A percentile compares a stretch with the other conserved stretches of the same genome.
These are phyloP conservation scores for Candoia aspera DNA, from an alignment of 2,113 vertebrate genomes.

Conservation along the genomic window DNA sequence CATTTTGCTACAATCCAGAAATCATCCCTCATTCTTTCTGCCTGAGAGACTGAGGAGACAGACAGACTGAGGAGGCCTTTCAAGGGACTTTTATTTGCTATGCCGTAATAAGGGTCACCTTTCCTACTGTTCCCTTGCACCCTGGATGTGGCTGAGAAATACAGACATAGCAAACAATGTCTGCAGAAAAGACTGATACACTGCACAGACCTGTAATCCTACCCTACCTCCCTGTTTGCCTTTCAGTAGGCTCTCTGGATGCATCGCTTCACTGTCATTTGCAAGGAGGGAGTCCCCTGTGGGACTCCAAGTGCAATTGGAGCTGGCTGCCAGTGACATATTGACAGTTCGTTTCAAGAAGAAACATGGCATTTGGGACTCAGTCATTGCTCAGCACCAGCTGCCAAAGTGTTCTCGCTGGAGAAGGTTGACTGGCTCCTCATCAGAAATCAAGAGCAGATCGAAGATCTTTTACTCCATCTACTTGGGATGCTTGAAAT, in stretches of 20 bases:
- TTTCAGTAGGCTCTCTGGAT: neutral
- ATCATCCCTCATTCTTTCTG: conserved; percentile 41
- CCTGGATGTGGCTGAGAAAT: neutral
- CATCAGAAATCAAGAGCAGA: conserved; percentile 52
- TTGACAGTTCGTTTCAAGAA: conserved; percentile 41
- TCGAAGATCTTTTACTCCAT: conserved; percentile 47
- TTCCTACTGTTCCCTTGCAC: conserved; percentile 27
- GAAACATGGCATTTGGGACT: conserved; percentile 45
- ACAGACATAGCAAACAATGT: neutral
- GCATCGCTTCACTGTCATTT: conserved; percentile 26
- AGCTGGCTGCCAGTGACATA: conserved; percentile 34
- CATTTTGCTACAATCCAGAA: conserved; percentile 40
- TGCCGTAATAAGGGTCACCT: conserved; percentile 4
- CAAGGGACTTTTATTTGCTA: neutral
- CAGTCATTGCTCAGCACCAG: conserved; percentile 54
- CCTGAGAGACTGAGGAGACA: conserved; percentile 25
- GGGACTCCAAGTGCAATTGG: conserved; percentile 28
- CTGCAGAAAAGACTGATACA: neutral
- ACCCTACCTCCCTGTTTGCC: neutral
- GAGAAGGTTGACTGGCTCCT: conserved; percentile 36
- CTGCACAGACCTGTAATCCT: neutral
- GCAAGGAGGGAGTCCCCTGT: neutral
- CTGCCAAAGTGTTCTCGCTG: conserved; percentile 56
- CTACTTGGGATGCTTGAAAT: conserved; percentile 40
- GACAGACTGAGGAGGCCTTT: conserved; percentile 1